These are phyloP conservation scores for Melangyna quadrimaculata DNA, from an alignment of 2,888 invertebrate genomes.

Conservation along the genomic window DNA sequence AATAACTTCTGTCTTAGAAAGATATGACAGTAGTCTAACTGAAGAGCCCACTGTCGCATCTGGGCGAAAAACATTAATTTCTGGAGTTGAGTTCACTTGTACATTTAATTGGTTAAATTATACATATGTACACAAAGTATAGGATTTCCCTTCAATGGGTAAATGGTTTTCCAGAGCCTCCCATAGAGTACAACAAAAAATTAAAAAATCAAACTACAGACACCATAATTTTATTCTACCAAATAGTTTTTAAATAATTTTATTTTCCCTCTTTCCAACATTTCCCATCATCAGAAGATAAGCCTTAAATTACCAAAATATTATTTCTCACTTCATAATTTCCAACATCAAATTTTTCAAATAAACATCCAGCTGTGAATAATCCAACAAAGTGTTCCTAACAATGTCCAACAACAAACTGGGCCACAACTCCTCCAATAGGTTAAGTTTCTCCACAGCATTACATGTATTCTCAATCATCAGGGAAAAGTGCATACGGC, in stretches of 20 bases:
- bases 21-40: too few species aligned
- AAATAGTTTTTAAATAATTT: neutral
- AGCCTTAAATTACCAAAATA: neutral
- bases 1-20: too few species aligned
- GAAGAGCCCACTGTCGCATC: too few species aligned
- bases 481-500: constrained; percentile 86
- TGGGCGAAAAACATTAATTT: too few species aligned
- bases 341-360: constrained; percentile 84
- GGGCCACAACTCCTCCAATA: constrained; percentile 90
- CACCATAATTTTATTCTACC: neutral
- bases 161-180: too few species aligned
- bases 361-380: constrained; percentile 90
- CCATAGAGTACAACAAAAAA: neutral
- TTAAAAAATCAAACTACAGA: neutral
- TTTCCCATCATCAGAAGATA: neutral
- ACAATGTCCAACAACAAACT: constrained; percentile 89
- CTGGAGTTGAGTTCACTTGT: too few species aligned
- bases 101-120: too few species aligned
- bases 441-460: constrained; percentile 88
- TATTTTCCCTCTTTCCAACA: neutral
- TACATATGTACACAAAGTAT: too few species aligned
- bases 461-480: constrained; percentile 89
- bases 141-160: too few species aligned
- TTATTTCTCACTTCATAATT: constrained; percentile 78
- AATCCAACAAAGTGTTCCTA: constrained; percentile 89